Conservation (phyloP, 2,888 invertebrate genomes). For the Nymphalis urticae region DNA sequence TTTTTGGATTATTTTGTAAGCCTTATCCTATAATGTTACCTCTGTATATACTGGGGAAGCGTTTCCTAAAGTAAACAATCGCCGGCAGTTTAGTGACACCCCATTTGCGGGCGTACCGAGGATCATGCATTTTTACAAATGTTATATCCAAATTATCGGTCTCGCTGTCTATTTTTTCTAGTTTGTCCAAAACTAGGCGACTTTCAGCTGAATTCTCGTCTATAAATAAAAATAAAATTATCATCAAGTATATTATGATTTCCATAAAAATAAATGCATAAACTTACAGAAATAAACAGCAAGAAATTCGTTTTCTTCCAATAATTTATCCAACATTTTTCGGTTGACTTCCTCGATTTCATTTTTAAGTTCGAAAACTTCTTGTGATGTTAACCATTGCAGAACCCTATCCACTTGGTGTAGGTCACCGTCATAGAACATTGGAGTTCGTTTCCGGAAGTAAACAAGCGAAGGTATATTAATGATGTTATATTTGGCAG, state of each 20-base stretch:
- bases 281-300: conserved; percentile 97
- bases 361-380: conserved; percentile 96
- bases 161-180: conserved; percentile 97
- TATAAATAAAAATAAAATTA: conserved; percentile 59
- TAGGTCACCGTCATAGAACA: conserved; percentile 94
- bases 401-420: conserved; percentile 92
- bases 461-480: conserved; percentile 93
- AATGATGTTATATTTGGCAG: conserved; percentile 90
- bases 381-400: conserved; percentile 95
- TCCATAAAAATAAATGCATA: not conserved
- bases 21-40: conserved; percentile 74
- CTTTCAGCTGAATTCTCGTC: conserved; percentile 93
- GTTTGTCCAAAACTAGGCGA: conserved; percentile 89
- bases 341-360: conserved; percentile 98
- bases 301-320: conserved; percentile 97
- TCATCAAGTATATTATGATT: not conserved
- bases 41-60: conserved; percentile 96
- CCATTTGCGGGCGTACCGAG: conserved; percentile 95
- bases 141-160: conserved; percentile 96
- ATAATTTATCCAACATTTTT: conserved; percentile 96
- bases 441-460: conserved; percentile 90
- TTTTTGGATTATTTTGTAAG: not conserved
- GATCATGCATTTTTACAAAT: conserved; percentile 96
- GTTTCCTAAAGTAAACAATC: conserved; percentile 93
- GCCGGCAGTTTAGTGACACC: conserved; percentile 95